These are phyloP conservation scores for Kryptolebias ocellatus DNA, from an alignment of 2,797 vertebrate genomes.

Conservation along the genomic window DNA sequence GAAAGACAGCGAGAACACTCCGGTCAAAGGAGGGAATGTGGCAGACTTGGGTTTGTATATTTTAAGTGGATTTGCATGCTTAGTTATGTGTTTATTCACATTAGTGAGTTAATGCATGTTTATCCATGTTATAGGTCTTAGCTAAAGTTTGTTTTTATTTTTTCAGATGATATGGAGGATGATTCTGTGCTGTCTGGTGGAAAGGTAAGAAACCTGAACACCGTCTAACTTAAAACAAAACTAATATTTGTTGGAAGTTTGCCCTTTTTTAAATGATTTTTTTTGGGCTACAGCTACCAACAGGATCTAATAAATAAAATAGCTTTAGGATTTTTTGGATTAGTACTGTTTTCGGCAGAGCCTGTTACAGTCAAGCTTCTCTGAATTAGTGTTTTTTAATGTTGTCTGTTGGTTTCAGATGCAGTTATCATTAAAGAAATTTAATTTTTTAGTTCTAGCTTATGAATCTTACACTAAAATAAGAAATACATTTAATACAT, in stretches of 20 bases:
- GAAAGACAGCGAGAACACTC: constrained; percentile 94
- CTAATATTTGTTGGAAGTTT: too few species aligned
- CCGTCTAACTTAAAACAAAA: not conserved
- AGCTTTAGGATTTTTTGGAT: too few species aligned
- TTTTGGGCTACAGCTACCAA: too few species aligned
- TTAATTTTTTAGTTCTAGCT: not conserved
- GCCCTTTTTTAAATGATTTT: too few species aligned
- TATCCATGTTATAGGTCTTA: not conserved
- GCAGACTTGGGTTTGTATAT: constrained; percentile 88
- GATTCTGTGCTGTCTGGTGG: constrained; percentile 90
- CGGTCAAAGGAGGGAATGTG: constrained; percentile 91
- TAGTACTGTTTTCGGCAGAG: too few species aligned
- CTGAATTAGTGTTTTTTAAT: too few species aligned
- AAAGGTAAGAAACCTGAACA: constrained; percentile 82
- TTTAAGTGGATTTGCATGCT: not conserved
- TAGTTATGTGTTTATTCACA: constrained; percentile 3
- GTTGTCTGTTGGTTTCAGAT: too few species aligned
- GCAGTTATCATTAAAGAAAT: too few species aligned
- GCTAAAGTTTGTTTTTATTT: constrained; percentile 26
- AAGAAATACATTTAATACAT: not conserved
- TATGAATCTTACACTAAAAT: not conserved
- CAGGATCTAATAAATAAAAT: too few species aligned
- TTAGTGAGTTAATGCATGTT: not conserved
- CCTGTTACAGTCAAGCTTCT: too few species aligned
- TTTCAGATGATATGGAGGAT: constrained; percentile 95